Conservation (phyloP, 2,797 vertebrate genomes). For the Tauraco hartlaubi region DNA sequence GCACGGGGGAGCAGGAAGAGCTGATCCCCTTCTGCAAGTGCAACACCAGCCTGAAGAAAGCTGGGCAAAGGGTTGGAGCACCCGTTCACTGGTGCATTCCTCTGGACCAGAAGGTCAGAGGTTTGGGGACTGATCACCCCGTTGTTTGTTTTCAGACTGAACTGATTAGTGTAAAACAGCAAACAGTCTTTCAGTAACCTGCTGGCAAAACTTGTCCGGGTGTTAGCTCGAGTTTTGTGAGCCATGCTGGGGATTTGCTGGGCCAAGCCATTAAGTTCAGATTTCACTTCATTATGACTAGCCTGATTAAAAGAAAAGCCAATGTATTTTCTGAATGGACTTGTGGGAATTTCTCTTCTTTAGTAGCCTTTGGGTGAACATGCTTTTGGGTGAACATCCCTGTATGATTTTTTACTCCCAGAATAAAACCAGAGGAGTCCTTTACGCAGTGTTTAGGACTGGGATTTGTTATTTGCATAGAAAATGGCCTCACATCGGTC, state of each 20-base stretch:
- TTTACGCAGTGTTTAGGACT: neutral
- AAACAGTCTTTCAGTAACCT: slow-evolving; percentile 2
- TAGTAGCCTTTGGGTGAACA: neutral
- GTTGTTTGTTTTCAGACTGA: slow-evolving; percentile 47
- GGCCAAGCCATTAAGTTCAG: slow-evolving; percentile 22
- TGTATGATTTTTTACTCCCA: neutral
- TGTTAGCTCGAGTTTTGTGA: neutral
- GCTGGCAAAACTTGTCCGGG: neutral
- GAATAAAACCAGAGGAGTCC: neutral
- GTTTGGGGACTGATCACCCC: slow-evolving; percentile 2
- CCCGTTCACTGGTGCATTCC: neutral
- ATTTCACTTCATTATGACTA: neutral
- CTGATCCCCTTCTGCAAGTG: neutral
- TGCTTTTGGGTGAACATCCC: neutral
- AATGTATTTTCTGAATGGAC: neutral
- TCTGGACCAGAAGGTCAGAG: neutral
- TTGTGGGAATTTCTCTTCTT: neutral
- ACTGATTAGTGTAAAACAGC: slow-evolving; percentile 48
- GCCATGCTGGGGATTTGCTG: slow-evolving; percentile 17
- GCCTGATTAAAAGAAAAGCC: neutral
- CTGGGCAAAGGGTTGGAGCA: neutral
- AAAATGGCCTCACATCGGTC: neutral
- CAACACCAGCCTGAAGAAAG: neutral
- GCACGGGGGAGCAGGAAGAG: accelerated
- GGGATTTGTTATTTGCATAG: neutral